Percentiles rank a stretch among this genome's conserved stretches.
phyloP scores from a whole-genome alignment of 2,797 vertebrate genomes.

The Tauraco hartlaubi region DNA sequence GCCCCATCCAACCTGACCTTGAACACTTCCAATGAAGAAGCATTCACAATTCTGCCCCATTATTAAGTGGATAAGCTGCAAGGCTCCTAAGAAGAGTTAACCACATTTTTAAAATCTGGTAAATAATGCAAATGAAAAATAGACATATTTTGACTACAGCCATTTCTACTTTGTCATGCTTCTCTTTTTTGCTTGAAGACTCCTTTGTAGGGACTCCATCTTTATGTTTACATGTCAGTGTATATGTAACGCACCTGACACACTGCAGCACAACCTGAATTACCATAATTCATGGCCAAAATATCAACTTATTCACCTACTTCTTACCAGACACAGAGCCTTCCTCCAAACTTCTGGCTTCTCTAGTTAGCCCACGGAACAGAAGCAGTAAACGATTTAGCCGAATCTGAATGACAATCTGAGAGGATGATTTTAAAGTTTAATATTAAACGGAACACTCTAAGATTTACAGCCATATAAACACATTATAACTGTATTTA shows the following conservation, averaged over 20 bases:
- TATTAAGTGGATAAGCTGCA: not conserved
- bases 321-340: constrained; percentile 52
- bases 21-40: not conserved
- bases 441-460: not conserved
- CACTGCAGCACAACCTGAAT: not conserved
- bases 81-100: not conserved
- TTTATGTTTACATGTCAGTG: not conserved
- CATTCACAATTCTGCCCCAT: not conserved
- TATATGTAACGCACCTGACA: not conserved
- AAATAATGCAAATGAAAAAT: not conserved
- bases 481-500: not conserved
- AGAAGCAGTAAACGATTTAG: constrained; percentile 53
- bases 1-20: not conserved
- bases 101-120: not conserved
- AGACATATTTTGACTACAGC: not conserved
- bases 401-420: constrained; percentile 73
- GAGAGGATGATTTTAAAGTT: constrained; percentile 8
- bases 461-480: not conserved
- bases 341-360: not conserved
- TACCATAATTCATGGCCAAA: not conserved
- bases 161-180: not conserved
- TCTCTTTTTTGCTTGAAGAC: not conserved
- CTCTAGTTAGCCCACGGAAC: constrained; percentile 36
- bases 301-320: not conserved
- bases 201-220: not conserved